Percentiles rank a stretch among this genome's conserved stretches.
These are phyloP conservation scores for Guaruba guarouba DNA, from an alignment of 2,113 vertebrate species.

Conservation along the genomic window DNA sequence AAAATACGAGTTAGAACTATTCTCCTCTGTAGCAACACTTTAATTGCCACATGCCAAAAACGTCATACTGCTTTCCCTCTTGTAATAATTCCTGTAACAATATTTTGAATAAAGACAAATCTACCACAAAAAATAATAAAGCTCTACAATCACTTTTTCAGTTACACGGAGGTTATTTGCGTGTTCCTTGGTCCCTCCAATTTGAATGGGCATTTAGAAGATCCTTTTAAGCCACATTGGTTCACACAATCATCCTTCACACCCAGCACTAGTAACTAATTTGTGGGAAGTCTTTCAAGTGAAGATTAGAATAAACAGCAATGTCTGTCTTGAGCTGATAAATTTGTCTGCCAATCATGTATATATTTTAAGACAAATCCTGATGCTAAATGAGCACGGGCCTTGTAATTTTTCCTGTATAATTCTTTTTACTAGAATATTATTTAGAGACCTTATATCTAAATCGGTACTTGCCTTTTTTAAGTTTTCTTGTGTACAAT, in stretches of 20 bases:
- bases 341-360: neutral
- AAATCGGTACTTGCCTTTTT: neutral
- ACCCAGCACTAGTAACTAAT: neutral
- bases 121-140: neutral
- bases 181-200: neutral
- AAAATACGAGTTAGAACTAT: neutral
- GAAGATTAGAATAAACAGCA: neutral
- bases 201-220: neutral
- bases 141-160: neutral
- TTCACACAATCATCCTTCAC: neutral
- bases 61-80: neutral
- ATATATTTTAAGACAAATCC: neutral
- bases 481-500: neutral
- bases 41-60: neutral
- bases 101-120: neutral
- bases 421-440: neutral
- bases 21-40: neutral
- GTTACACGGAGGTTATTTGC: rapidly evolving
- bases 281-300: neutral
- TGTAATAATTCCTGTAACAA: neutral
- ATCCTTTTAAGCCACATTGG: neutral
- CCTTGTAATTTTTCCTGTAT: neutral
- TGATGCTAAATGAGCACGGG: neutral
- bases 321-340: neutral
- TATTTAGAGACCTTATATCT: neutral